Evolutionary conservation across 2,888 invertebrate genomes (phyloP), one percentile per base, ranked within the genome.

Genomic region (Callosobruchus maculatus): DNA sequence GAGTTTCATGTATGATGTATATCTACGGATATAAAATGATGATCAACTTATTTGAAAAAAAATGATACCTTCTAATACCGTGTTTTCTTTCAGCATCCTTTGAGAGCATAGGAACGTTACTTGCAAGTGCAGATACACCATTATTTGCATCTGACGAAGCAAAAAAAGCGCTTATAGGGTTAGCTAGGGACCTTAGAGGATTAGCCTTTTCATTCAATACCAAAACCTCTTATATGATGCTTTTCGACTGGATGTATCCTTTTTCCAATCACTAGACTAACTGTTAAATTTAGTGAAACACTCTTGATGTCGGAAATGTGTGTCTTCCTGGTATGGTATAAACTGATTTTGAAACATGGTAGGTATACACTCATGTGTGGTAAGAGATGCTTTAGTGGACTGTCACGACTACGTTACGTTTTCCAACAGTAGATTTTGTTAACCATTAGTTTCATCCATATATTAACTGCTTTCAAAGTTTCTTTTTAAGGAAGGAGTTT

Each of bases 201-300:
- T 89, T 99, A 67, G 97, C 98, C 0, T 96, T 94, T 88, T 97
- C 99, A 0, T 97, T 99, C 86, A 98, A 97, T 87, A 97, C 97
- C 0, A 97, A 98, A 88, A 93, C 94, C 9, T 96, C 97, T 0
- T 99, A 97, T 84, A 97, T 97, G 93, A 97, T 99, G 96, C 91
- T 99, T 67, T 99, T 99, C 86, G 98, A 99, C 86, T 99, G 99
- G 99, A 94, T 99, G 95, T 98, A 92, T 91, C 91, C 91, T 90
- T 90, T 83, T 76, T 72, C 30, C 67, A 22, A 74, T 49, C 49
- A 49, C 49, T 18, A n/a, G n/a, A n/a, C n/a, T n/a, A n/a, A n/a
- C n/a, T 3, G 9, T 30, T 3, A 30, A 30, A 30, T 30, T 30
- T 9, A 30, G 30, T 30, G 3, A 30, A 30, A 30, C 9, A 9